Evolutionary conservation across 2,888 invertebrate genomes (phyloP), one percentile per base, ranked within the genome.

Genomic region (Fragum fragum): DNA sequence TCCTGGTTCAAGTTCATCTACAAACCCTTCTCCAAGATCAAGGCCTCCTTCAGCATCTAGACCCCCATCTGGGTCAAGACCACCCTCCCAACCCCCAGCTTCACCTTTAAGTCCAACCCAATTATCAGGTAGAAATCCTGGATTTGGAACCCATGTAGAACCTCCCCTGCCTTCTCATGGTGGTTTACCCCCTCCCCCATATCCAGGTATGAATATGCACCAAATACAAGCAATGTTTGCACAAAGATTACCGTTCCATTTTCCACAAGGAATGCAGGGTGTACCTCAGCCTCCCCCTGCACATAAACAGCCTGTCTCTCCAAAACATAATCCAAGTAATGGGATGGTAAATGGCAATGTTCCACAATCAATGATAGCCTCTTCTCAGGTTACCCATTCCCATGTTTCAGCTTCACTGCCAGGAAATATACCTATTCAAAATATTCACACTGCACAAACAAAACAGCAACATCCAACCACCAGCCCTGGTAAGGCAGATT

Each of bases 11-110:
- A 75, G 69, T 47, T 74, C 79, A 11, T 74, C 85, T 3, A 66
- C 39, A 18, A 85, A 76, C 32, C 76, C 81, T 21, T 85, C 85
- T 9, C 81, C 85, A 21, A 73, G 81, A 36, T 81, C 85, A 53
- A 47, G 79, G 59, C 79, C 85, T 1, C 83, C 79, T 26, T 79
- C 83, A 21, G 68, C 57, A 29, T 75, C 83, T 36, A 68, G 84
- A 42, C 84, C 81, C 47, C 77, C 85, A 6, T 82, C 85, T 11
- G 73, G 63, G 11, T 74, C 81, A 26, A 63, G 85, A 39, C 85
- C 81, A 16, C 85, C 85, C 5, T 82, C 82, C 11, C 82, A 73
- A 28, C 77, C 85, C 7, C 75, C 85, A 11, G 32, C 82, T 21
- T 85, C 85, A 9, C 83, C 83, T 0, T 57, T 57, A 52, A 61